These are phyloP conservation scores for Nylanderia fulva DNA, from an alignment of 1,140 invertebrate genomes.

Conservation along the genomic window DNA sequence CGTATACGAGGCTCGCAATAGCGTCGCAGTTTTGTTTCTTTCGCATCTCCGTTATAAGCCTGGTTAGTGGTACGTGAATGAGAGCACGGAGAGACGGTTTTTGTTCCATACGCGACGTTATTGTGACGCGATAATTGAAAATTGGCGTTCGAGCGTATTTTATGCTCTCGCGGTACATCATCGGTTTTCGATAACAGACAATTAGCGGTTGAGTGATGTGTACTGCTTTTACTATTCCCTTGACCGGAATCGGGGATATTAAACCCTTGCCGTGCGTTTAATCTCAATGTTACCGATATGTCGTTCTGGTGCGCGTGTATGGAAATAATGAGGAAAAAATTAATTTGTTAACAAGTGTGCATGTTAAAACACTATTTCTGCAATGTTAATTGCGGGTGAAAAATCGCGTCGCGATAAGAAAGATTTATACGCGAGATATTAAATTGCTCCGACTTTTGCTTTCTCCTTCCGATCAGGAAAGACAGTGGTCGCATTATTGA, in stretches of 20 bases:
- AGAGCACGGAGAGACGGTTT: neutral
- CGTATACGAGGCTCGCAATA: neutral
- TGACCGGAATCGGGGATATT: constrained; percentile 9
- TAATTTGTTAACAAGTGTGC: neutral
- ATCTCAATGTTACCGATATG: neutral
- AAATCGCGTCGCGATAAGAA: neutral
- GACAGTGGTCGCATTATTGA: constrained; percentile 48
- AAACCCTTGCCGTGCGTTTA: neutral
- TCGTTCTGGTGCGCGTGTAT: neutral
- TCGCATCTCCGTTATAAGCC: neutral
- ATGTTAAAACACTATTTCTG: neutral
- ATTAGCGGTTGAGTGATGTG: neutral
- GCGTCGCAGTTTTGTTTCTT: neutral
- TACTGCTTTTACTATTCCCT: neutral
- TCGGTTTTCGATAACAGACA: constrained; percentile 41
- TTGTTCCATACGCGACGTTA: neutral
- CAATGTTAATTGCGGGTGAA: neutral
- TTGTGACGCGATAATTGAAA: constrained; percentile 42
- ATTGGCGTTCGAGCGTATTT: constrained; percentile 30
- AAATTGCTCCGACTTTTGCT: constrained; percentile 24
- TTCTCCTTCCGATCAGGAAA: neutral
- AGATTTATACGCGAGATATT: neutral
- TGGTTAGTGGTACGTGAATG: neutral
- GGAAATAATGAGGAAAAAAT: neutral
- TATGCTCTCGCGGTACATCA: neutral